These are phyloP conservation scores for Sialis lutaria DNA, from an alignment of 2,888 invertebrate genomes.

Conservation along the genomic window DNA sequence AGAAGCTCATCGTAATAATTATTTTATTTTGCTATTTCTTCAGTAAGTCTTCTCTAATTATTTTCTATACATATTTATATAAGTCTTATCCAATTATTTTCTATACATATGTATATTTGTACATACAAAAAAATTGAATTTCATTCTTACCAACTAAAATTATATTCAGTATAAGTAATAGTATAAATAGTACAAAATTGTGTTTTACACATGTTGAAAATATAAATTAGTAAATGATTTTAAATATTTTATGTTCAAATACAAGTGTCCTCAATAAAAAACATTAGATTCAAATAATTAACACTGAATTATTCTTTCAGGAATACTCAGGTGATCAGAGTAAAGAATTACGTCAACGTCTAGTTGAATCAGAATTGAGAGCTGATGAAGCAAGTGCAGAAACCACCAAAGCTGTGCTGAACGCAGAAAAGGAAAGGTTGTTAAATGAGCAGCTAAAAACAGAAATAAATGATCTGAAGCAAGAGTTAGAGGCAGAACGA, in stretches of 20 bases:
- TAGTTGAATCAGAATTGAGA: slow-evolving; percentile 36
- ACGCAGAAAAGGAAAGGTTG: slow-evolving; percentile 34
- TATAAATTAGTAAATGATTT: not conserved
- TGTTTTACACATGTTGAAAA: not conserved
- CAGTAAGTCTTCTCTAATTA: too few species aligned
- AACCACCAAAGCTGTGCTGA: slow-evolving; percentile 30
- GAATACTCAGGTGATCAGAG: slow-evolving; percentile 30
- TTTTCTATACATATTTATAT: too few species aligned
- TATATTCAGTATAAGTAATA: too few species aligned
- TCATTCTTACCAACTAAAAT: too few species aligned
- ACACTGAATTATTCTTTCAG: slow-evolving; percentile 16
- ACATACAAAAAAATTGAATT: too few species aligned
- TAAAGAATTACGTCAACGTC: slow-evolving; percentile 27
- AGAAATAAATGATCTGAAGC: slow-evolving; percentile 15
- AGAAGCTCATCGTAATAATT: too few species aligned
- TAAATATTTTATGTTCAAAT: not conserved
- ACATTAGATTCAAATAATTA: too few species aligned
- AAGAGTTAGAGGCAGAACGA: slow-evolving; percentile 4
- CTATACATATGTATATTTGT: too few species aligned
- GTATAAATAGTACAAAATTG: too few species aligned
- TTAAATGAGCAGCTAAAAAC: slow-evolving; percentile 19
- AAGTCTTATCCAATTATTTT: too few species aligned
- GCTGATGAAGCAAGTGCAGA: slow-evolving; percentile 28
- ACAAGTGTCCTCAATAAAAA: not conserved
- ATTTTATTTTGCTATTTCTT: too few species aligned